Evolutionary conservation across 2,888 invertebrate species (phyloP), one percentile per base, ranked within the genome.

Genomic region (Luperina testacea): DNA sequence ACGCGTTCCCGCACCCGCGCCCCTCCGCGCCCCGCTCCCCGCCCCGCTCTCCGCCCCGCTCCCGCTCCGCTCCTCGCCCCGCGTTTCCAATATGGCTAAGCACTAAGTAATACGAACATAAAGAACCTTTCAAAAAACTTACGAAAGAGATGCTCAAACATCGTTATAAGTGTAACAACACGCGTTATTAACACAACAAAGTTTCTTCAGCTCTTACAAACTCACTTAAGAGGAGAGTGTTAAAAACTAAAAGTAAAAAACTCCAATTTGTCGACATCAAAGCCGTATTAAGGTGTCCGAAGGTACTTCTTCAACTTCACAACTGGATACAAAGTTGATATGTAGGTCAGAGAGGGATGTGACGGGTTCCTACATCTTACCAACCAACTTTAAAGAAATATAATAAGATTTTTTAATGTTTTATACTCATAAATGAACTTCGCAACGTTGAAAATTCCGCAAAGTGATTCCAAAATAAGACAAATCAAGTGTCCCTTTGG

Each of bases 171-270:
- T 72, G 20, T n/a, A 15, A 61, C 61, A 61, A 61, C 20, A 38
- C 6, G 20, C 15, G 0, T 51, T 42, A 67, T 48, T 27, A 68
- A 42, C 38, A 20, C 9, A 48, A 68, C 4, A 51, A 67, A 68
- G 27, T 32, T 75, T 27, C 27, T 64, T 64, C 7, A 48, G 32
- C 32, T 11, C 24, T 42, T 17, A 74, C 15, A 65, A 75, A 20
- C 7, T 20, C 15, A 17, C 76, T 48, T 8, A 45, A 76, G n/a
- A 57, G 17, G 5, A 38, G 24, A 17, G 48, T 48, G 57, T 27
- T 57, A 76, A 67, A 67, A 67, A 27, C 45, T 64, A 64, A 77
- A 77, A 57, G 77, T 75, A 64, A 32, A 64, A 57, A 65, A 24
- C 20, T 76, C n/a, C 32, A 11, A n/a, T 32, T 48, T 48, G 48